Percentiles rank a stretch among this genome's conserved stretches.
These are phyloP conservation scores for Mizuhopecten yessoensis DNA, from an alignment of 1,140 invertebrate genomes.

Conservation along the genomic window DNA sequence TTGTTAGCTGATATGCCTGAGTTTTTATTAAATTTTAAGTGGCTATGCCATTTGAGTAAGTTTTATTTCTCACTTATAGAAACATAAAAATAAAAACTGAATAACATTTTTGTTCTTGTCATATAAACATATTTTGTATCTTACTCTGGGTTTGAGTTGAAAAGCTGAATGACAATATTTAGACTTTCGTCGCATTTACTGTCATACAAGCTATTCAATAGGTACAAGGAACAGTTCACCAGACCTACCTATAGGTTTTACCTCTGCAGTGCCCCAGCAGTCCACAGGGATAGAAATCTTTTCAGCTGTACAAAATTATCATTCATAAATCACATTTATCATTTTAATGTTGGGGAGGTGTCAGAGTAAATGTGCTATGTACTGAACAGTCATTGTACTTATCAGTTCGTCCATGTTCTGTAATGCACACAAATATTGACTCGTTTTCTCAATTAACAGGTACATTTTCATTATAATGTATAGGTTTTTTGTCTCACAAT, in stretches of 20 bases:
- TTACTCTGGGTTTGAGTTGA: no score
- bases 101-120: not conserved
- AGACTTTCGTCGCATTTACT: no score
- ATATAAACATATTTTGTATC: no score
- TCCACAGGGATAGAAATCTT: not conserved
- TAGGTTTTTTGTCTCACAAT: not conserved
- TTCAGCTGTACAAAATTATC: not conserved
- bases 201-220: no score
- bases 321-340: slow-evolving; percentile 40
- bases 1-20: not conserved
- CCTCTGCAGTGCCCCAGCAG: not conserved
- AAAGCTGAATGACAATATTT: no score
- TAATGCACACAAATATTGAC: not conserved
- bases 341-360: not conserved
- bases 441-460: not conserved
- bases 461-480: not conserved
- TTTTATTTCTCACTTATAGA: not conserved
- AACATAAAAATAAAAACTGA: not conserved
- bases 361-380: not conserved
- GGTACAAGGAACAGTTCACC: no score
- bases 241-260: no score
- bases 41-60: not conserved
- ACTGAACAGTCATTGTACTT: not conserved
- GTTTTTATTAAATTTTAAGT: slow-evolving; percentile 34
- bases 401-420: not conserved